A percentile compares a stretch with the other conserved stretches of the same genome.
Conservation (phyloP, 2,113 vertebrate genomes). For the Bubo bubo region DNA sequence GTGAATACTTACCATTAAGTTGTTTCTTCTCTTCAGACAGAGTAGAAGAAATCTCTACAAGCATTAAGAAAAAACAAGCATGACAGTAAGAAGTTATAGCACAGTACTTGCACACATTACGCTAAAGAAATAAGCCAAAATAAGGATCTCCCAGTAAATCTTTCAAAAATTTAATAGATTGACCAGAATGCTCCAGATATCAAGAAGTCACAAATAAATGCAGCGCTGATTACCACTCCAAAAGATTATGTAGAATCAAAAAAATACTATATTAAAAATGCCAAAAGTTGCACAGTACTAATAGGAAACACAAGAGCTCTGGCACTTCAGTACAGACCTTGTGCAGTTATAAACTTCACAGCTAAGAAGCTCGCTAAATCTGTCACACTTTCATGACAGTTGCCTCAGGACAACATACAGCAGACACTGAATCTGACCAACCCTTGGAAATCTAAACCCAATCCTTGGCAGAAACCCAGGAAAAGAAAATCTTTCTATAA, state of each 20-base stretch:
- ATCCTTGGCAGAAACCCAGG: not conserved
- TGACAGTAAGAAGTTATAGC: not conserved
- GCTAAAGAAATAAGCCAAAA: not conserved
- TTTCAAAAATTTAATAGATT: not conserved
- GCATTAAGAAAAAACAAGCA: conserved; percentile 34
- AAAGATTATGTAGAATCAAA: not conserved
- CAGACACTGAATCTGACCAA: not conserved
- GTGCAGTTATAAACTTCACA: not conserved
- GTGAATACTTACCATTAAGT: conserved; percentile 77
- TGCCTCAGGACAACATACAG: rapidly evolving
- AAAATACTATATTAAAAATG: not conserved
- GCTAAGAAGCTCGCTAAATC: not conserved
- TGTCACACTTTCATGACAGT: not conserved
- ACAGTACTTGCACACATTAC: not conserved
- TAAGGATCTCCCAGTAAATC: not conserved
- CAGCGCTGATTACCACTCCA: not conserved
- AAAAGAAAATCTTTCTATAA: not conserved
- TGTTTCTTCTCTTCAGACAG: conserved; percentile 63
- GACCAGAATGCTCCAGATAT: not conserved
- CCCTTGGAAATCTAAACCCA: not conserved
- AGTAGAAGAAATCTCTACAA: conserved; percentile 39
- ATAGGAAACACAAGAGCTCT: not conserved
- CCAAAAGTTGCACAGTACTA: not conserved
- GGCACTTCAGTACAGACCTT: not conserved
- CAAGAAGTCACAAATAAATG: not conserved